Percentiles rank a stretch among this genome's conserved stretches.
Conservation (phyloP, 2,888 invertebrate genomes). For the Seira ritae region DNA sequence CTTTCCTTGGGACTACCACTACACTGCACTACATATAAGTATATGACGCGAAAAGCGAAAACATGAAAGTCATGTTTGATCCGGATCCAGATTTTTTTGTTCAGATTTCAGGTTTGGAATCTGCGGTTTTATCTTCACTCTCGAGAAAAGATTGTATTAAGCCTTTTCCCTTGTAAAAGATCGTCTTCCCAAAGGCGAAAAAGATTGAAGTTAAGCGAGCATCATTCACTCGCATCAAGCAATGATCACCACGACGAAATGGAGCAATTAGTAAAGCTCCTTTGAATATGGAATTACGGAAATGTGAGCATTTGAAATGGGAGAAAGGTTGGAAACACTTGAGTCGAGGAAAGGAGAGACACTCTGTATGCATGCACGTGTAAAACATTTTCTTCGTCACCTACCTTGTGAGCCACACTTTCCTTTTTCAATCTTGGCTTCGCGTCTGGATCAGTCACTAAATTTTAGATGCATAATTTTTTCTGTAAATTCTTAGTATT, state of each 20-base stretch:
- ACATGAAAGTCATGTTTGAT: constrained; percentile 23
- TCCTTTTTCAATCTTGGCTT: constrained; percentile 50
- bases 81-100: constrained; percentile 7
- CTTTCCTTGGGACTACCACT: constrained; percentile 7
- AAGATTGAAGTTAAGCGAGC: neutral
- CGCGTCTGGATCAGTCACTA: constrained; percentile 46
- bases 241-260: neutral
- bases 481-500: too few relatives aligned
- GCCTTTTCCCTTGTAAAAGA: neutral
- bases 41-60: neutral
- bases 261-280: neutral
- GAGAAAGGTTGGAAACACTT: too few relatives aligned
- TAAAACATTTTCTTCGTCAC: too few relatives aligned
- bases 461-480: too few relatives aligned
- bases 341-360: too few relatives aligned
- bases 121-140: constrained; percentile 15
- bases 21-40: too few relatives aligned
- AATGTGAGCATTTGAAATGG: too few relatives aligned
- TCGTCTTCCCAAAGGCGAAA: neutral
- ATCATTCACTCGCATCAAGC: constrained; percentile 2
- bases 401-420: neutral
- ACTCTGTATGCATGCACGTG: too few relatives aligned
- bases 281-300: neutral
- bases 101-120: constrained; percentile 5
- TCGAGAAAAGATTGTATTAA: constrained; percentile 3